Evolutionary conservation across 2,888 invertebrate genomes (phyloP).

Genomic region (Pterostichus madidus): DNA sequence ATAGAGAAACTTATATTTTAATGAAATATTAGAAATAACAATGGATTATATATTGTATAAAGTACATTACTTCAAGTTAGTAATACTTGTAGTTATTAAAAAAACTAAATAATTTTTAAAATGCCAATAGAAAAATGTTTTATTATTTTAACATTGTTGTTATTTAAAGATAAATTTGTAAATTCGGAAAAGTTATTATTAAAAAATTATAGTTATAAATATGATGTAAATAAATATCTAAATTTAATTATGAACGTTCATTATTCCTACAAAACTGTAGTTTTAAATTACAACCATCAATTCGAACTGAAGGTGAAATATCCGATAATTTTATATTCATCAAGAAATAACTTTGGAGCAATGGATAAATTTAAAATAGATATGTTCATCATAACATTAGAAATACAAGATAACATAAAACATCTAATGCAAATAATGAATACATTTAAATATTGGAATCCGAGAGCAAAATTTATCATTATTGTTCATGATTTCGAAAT

Average conservation of each 20-base stretch:
- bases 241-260: neutral
- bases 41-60: no score
- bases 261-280: neutral
- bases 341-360: neutral
- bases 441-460: constrained; percentile 30
- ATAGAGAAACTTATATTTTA: neutral
- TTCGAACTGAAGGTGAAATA: neutral
- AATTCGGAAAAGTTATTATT: neutral
- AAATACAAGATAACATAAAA: constrained; percentile 5
- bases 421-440: neutral
- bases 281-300: constrained; percentile 21
- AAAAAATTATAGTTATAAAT: neutral
- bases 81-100: no score
- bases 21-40: neutral
- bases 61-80: no score
- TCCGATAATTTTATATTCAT: neutral
- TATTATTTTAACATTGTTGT: neutral
- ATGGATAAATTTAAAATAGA: constrained; percentile 19
- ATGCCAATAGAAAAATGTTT: neutral
- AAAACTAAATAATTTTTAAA: neutral
- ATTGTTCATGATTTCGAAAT: neutral
- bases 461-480: constrained; percentile 44
- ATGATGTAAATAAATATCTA: constrained; percentile 2
- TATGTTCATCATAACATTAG: constrained; percentile 25
- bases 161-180: neutral